phyloP scores from a whole-genome alignment of 2,888 invertebrate species.

The Ennomos erosarius region DNA sequence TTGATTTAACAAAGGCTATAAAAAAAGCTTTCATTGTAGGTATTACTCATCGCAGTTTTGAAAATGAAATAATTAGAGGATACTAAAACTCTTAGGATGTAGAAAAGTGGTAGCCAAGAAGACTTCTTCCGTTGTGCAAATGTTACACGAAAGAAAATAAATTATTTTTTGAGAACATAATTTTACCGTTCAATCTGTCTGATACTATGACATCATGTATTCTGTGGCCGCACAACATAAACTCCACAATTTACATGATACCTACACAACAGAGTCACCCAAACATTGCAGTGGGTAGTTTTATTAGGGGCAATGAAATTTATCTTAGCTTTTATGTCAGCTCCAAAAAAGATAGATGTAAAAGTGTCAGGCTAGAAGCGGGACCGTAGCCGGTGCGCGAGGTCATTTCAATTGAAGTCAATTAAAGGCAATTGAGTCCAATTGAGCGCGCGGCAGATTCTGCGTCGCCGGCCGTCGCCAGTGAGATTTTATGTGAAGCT shows the following conservation, averaged over 20 bases:
- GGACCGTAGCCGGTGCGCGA: slow-evolving; percentile 80
- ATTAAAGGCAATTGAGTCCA: slow-evolving; percentile 83
- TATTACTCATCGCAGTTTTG: too few species aligned
- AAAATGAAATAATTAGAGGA: too few species aligned
- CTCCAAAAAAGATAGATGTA: slow-evolving; percentile 84
- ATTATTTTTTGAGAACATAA: too few species aligned
- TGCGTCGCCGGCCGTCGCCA: slow-evolving; percentile 76
- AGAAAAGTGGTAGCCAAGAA: too few species aligned
- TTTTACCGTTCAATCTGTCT: not conserved
- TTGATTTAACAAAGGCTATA: too few species aligned
- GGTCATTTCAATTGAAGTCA: slow-evolving; percentile 84
- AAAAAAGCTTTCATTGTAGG: too few species aligned
- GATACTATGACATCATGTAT: slow-evolving; percentile 12
- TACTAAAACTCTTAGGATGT: too few species aligned
- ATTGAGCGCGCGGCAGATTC: slow-evolving; percentile 84
- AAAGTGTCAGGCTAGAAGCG: slow-evolving; percentile 82
- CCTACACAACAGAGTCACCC: slow-evolving; percentile 24
- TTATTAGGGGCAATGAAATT: slow-evolving; percentile 70
- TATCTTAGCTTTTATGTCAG: slow-evolving; percentile 78
- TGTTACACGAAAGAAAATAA: too few species aligned
- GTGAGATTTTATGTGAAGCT: slow-evolving; percentile 83
- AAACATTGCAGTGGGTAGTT: slow-evolving; percentile 46
- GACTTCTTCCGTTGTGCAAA: too few species aligned
- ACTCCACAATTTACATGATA: slow-evolving; percentile 24
- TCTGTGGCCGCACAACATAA: slow-evolving; percentile 16